Conservation (phyloP, 2,888 invertebrate species). For the Syrphus vitripennis region DNA sequence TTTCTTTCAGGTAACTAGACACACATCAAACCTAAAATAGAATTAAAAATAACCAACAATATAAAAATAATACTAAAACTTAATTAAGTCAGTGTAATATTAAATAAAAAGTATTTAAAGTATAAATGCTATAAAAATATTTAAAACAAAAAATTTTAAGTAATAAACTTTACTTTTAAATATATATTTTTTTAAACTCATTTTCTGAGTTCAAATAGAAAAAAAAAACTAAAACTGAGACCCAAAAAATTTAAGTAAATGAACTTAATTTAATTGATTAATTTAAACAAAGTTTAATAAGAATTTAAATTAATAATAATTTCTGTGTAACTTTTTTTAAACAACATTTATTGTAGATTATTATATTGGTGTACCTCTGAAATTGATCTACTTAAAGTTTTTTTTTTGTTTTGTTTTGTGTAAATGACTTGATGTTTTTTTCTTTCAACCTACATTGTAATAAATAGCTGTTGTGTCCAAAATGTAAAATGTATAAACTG, state of each 20-base stretch:
- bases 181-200: not conserved
- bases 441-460: not conserved
- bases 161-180: not conserved
- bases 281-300: conserved; percentile 29
- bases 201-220: not conserved
- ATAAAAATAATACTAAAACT: conserved; percentile 31
- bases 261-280: not conserved
- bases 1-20: conserved; percentile 52
- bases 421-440: conserved; percentile 52
- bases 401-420: conserved; percentile 34
- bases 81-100: conserved; percentile 54
- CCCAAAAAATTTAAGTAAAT: not conserved
- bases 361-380: conserved; percentile 42
- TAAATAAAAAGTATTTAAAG: conserved; percentile 25
- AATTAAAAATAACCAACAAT: conserved; percentile 18
- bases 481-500: conserved; percentile 59
- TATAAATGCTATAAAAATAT: conserved; percentile 47
- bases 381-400: conserved; percentile 57
- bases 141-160: not conserved
- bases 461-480: conserved; percentile 54
- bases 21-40: conserved; percentile 68
- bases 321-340: not conserved
- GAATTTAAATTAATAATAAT: not conserved
- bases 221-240: not conserved
- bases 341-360: not conserved